Evolutionary conservation across 2,113 vertebrate genomes (phyloP).

Genomic region (Pseudorectes ferrugineus): DNA sequence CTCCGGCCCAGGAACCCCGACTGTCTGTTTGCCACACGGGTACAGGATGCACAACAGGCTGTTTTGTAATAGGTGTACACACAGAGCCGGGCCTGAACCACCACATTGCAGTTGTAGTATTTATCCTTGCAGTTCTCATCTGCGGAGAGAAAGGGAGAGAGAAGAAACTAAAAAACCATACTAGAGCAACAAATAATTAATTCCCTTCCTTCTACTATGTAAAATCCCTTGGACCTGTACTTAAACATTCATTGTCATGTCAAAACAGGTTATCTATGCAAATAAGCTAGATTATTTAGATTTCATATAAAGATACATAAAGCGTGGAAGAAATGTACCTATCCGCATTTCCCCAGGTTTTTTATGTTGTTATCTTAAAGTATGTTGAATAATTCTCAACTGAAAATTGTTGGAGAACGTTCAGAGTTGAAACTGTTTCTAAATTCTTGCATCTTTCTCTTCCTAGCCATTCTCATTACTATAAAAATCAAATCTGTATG

Average conservation of each 20-base stretch:
- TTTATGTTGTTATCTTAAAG: background rate
- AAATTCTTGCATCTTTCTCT: background rate
- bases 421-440: background rate
- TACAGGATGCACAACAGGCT: conserved; percentile 89
- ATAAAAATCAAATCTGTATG: background rate
- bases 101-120: conserved; percentile 96
- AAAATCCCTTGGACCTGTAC: background rate
- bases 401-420: background rate
- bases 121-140: conserved; percentile 93
- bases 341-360: background rate
- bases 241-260: background rate
- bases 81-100: conserved; percentile 94
- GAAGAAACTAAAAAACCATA: background rate
- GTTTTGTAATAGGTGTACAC: conserved; percentile 94
- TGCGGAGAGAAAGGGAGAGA: conserved; percentile 43
- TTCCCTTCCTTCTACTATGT: background rate
- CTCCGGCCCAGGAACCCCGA: conserved; percentile 73
- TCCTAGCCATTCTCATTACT: background rate
- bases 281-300: background rate
- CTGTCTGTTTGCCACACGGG: conserved; percentile 76
- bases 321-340: background rate
- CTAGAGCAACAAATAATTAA: background rate
- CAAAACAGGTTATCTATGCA: background rate
- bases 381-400: background rate
- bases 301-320: background rate